Evolutionary conservation across 1,140 invertebrate genomes (phyloP).

Genomic region (Drosophila pseudoobscura): DNA sequence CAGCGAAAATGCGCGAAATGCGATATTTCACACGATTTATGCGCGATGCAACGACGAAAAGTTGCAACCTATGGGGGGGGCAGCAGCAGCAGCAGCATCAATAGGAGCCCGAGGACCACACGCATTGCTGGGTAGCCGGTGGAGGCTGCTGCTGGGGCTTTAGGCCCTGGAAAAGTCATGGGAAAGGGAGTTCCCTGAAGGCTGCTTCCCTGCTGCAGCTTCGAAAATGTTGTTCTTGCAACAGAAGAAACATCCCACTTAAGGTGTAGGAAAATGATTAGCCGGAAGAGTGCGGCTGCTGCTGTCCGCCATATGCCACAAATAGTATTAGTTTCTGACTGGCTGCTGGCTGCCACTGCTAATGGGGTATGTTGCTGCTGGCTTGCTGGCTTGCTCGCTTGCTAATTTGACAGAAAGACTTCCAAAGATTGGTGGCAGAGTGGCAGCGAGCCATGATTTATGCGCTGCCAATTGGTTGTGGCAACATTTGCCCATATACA

Average conservation of each 20-base stretch:
- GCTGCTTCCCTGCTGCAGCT: too few relatives aligned
- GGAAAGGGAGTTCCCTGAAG: slow-evolving; percentile 16
- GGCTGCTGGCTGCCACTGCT: slow-evolving; percentile 10
- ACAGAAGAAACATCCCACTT: slow-evolving; percentile 14
- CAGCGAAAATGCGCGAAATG: slow-evolving; percentile 82
- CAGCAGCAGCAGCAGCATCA: slow-evolving; percentile 38
- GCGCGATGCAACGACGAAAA: slow-evolving; percentile 73
- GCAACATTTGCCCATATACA: slow-evolving; percentile 77
- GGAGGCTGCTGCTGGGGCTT: slow-evolving; percentile 16
- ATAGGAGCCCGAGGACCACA: slow-evolving; percentile 58
- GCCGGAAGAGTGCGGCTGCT: slow-evolving; percentile 28
- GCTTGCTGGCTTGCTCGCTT: slow-evolving; percentile 20
- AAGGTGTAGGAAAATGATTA: slow-evolving; percentile 45
- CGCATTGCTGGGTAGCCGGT: slow-evolving; percentile 41
- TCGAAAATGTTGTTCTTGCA: slow-evolving; percentile 9
- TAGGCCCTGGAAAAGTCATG: slow-evolving; percentile 30
- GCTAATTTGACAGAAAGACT: slow-evolving; percentile 66
- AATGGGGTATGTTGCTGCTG: slow-evolving; percentile 36
- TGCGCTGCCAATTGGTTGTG: slow-evolving; percentile 70
- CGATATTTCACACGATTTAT: slow-evolving; percentile 83
- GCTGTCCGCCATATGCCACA: slow-evolving; percentile 7
- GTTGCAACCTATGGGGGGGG: slow-evolving; percentile 66
- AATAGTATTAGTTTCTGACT: slow-evolving; percentile 21
- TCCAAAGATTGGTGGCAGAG: neutral
- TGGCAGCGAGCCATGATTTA: slow-evolving; percentile 52